Percentiles rank a stretch among this genome's conserved stretches.
Conservation (phyloP, 1,140 invertebrate genomes). For the Prorops nasuta region DNA sequence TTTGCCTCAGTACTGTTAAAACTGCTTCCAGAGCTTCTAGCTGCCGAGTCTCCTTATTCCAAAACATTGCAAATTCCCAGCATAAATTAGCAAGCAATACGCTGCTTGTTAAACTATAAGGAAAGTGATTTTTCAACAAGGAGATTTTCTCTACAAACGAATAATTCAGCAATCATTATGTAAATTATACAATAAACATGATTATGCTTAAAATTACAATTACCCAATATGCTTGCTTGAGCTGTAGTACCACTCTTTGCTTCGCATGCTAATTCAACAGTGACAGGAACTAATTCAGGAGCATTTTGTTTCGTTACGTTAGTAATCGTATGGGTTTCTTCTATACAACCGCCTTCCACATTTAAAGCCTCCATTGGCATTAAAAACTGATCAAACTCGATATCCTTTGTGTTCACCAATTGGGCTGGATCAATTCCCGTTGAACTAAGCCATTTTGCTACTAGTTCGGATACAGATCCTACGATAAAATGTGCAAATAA, state of each 20-base stretch:
- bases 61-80: slow-evolving; percentile 85
- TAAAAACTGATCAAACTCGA: slow-evolving; percentile 44
- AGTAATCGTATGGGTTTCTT: slow-evolving; percentile 28
- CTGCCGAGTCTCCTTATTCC: slow-evolving; percentile 76
- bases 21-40: slow-evolving; percentile 66
- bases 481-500: neutral
- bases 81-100: slow-evolving; percentile 80
- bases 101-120: slow-evolving; percentile 78
- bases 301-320: slow-evolving; percentile 29
- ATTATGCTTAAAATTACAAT: neutral
- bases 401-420: slow-evolving; percentile 49
- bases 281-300: slow-evolving; percentile 10
- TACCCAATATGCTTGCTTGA: slow-evolving; percentile 34
- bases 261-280: slow-evolving; percentile 35
- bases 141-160: slow-evolving; percentile 39
- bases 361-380: slow-evolving; percentile 27
- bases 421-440: slow-evolving; percentile 66
- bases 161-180: slow-evolving; percentile 3
- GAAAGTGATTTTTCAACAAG: slow-evolving; percentile 73
- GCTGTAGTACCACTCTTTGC: slow-evolving; percentile 30
- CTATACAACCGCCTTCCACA: slow-evolving; percentile 19
- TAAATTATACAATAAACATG: neutral
- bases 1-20: slow-evolving; percentile 55
- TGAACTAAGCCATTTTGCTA: slow-evolving; percentile 76
- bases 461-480: slow-evolving; percentile 77